Evolutionary conservation across 2,113 vertebrate species (phyloP).

Genomic region (Tricholaema leucomelas): DNA sequence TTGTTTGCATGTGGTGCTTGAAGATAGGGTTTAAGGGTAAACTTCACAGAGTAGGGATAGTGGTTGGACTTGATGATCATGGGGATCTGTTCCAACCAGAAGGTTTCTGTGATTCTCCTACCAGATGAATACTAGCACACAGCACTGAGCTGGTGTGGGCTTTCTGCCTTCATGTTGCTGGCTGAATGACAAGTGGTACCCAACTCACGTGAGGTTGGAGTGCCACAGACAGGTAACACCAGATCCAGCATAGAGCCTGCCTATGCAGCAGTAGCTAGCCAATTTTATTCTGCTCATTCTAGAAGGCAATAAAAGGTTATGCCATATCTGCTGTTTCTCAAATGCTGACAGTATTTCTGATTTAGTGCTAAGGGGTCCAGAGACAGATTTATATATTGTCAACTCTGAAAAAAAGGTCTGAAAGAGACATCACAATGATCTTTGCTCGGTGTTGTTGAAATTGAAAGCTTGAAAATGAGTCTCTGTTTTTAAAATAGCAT

Average conservation of each 20-base stretch:
- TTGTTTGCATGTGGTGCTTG: too few species aligned
- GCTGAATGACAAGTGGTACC: not conserved
- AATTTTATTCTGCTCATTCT: not conserved
- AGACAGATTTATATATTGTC: not conserved
- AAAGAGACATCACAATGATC: not conserved
- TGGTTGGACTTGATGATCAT: too few species aligned
- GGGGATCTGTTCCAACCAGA: too few species aligned
- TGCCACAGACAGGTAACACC: not conserved
- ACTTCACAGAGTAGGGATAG: too few species aligned
- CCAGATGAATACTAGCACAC: not conserved
- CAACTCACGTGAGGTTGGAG: fast-evolving
- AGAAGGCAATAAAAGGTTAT: not conserved
- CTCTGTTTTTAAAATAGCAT: not conserved
- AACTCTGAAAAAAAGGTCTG: not conserved
- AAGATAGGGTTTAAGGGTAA: too few species aligned
- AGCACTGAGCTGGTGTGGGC: not conserved
- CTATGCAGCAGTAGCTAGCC: not conserved
- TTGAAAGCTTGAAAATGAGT: not conserved
- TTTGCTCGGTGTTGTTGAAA: not conserved
- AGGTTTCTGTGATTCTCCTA: not conserved
- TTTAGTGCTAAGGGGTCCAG: not conserved
- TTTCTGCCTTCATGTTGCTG: not conserved
- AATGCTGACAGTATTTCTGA: not conserved
- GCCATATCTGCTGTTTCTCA: not conserved
- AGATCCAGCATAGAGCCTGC: not conserved